Evolutionary conservation across 1,140 invertebrate genomes (phyloP), one percentile per base, ranked within the genome.

Genomic region (Drosophila oshimai): DNA sequence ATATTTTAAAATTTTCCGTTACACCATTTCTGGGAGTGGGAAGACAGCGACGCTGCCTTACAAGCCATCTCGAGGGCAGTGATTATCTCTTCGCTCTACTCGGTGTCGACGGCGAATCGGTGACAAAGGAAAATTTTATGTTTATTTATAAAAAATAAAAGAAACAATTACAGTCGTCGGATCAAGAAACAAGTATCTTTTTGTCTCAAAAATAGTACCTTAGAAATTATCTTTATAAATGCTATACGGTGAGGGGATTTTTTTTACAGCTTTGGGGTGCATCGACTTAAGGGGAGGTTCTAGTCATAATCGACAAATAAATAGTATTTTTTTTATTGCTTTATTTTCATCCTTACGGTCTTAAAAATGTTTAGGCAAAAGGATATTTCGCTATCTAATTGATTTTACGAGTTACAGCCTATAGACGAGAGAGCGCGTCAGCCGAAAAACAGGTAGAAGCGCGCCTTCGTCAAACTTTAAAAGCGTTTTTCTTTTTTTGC

Each of bases 81-180:
- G 71, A 86, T 86, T 86, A 86, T 86, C 74, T 86, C 64, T 61
- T 29, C 10, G 29, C 28, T 41, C 34, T 47, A 29, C 33, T 33
- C 53, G 67, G 69, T 58, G 55, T 51, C 45, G 34, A 37, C 68
- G 41, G 69, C 34, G 33, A 34, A 49, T 55, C 67, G 58, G 31
- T 57, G 46, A 73, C 78, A 70, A 72, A 64, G 61, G 80, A 87
- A 86, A 84, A 71, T 84, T 84, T 84, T 54, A 79, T 61, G 53
- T 79, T 57, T 83, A 84, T 72, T 84, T 79, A 67, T 79, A 79
- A 65, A 55, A 28, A 37, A 42, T 31, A 41, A 20, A 79, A 65
- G 60, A 28, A 37, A 42, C 34, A 41, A 20, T 15, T 50, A 37
- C 22, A n/a, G n/a, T n/a, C n/a, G n/a, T n/a, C n/a, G n/a, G n/a